phyloP scores from a whole-genome alignment of 2,113 vertebrate species.

The Callospermophilus lateralis region DNA sequence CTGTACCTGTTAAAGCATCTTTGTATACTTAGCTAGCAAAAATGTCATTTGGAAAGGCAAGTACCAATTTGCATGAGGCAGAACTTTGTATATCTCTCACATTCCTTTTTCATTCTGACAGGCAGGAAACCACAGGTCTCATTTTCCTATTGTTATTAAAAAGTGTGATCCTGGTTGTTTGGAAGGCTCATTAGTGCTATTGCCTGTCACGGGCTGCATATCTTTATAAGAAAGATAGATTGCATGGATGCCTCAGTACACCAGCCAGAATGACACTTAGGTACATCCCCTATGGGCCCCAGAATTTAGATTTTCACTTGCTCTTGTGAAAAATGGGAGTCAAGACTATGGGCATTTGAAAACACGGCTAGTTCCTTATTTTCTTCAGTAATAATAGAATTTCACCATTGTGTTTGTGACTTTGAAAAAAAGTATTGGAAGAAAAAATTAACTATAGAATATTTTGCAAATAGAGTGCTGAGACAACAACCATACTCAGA shows the following conservation, averaged over 20 bases:
- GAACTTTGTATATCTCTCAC: background rate
- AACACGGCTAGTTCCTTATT: conserved; percentile 68
- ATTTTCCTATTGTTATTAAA: conserved; percentile 57
- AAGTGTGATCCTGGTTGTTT: conserved; percentile 59
- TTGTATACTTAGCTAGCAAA: background rate
- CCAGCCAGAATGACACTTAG: conserved; percentile 63
- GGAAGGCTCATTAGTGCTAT: conserved; percentile 64
- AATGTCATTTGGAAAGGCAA: conserved; percentile 43
- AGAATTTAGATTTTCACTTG: conserved; percentile 70
- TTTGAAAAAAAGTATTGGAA: background rate
- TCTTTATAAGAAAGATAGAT: conserved; percentile 75
- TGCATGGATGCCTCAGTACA: conserved; percentile 46
- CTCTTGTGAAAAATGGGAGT: conserved; percentile 66
- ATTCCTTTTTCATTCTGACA: conserved; percentile 28
- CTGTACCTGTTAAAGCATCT: conserved; percentile 14
- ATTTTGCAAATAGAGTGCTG: background rate
- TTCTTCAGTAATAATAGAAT: conserved; percentile 68
- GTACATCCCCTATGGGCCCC: conserved; percentile 55
- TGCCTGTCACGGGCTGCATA: conserved; percentile 65
- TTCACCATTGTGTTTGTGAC: background rate
- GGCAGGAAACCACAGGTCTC: background rate
- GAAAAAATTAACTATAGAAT: background rate
- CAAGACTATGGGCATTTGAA: conserved; percentile 29
- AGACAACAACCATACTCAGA: background rate
- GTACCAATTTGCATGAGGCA: conserved; percentile 45